A percentile compares a stretch with the other conserved stretches of the same genome.
Evolutionary conservation across 1,140 invertebrate genomes (phyloP).

Genomic region (Nymphalis io): DNA sequence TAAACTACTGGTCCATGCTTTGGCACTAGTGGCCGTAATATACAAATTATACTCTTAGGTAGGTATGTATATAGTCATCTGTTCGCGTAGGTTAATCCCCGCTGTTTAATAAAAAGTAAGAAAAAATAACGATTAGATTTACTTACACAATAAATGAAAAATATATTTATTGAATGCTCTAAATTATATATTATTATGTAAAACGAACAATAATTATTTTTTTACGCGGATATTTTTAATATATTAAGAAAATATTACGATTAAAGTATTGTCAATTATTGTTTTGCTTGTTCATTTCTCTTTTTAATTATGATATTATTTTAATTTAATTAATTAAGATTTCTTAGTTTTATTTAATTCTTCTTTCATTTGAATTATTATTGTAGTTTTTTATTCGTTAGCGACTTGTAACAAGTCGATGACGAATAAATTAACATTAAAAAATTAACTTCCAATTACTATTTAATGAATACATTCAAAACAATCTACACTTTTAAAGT

Average conservation of each 20-base stretch:
- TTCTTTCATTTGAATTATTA: too few relatives aligned
- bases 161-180: neutral
- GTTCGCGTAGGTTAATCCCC: slow-evolving; percentile 53
- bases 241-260: too few relatives aligned
- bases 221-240: too few relatives aligned
- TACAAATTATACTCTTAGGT: slow-evolving; percentile 17
- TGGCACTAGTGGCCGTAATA: slow-evolving; percentile 25
- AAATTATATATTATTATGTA: too few relatives aligned
- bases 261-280: too few relatives aligned
- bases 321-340: too few relatives aligned
- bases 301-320: too few relatives aligned
- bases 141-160: slow-evolving; percentile 17
- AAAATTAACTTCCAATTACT: neutral
- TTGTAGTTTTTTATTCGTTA: neutral
- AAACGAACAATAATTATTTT: too few relatives aligned
- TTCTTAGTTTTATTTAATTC: too few relatives aligned
- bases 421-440: too few relatives aligned
- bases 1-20: slow-evolving; percentile 22
- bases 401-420: neutral
- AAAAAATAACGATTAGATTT: slow-evolving; percentile 27
- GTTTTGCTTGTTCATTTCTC: too few relatives aligned
- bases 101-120: slow-evolving; percentile 28
- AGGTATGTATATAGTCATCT: slow-evolving; percentile 47
- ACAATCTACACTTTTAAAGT: neutral
- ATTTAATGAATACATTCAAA: neutral